Percentiles rank a stretch among this genome's conserved stretches.
Conservation (phyloP, 2,113 vertebrate genomes). For the Osmerus mordax region DNA sequence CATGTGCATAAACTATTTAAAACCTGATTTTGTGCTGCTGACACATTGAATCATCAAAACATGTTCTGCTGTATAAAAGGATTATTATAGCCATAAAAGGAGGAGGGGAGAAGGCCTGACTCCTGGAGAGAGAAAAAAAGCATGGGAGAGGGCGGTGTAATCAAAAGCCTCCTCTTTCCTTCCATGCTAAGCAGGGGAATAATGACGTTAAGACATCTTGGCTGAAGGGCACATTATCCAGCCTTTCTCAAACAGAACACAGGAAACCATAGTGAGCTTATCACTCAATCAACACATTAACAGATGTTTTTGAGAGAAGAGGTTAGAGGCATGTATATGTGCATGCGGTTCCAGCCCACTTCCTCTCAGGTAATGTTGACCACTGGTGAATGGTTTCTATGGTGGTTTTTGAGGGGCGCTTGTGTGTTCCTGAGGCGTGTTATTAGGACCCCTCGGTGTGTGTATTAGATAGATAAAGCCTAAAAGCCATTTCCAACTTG, state of each 20-base stretch:
- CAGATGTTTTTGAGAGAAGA: conserved; percentile 12
- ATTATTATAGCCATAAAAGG: conserved; percentile 42
- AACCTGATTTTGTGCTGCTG: conserved; percentile 47
- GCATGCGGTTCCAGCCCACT: too few species aligned
- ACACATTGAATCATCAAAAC: conserved; percentile 56
- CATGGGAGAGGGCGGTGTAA: conserved; percentile 13
- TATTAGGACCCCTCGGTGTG: background rate
- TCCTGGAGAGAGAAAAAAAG: conserved; percentile 17
- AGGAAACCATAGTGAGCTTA: conserved; percentile 26
- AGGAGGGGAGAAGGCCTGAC: conserved; percentile 37
- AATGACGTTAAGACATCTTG: conserved; percentile 52
- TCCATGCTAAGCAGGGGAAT: conserved; percentile 23
- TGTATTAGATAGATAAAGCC: too few species aligned
- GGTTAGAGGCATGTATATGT: background rate
- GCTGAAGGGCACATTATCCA: conserved; percentile 46
- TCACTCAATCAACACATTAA: conserved; percentile 27
- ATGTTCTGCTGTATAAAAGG: conserved; percentile 45
- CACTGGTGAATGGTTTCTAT: background rate
- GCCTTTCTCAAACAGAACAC: conserved; percentile 30
- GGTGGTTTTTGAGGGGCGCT: background rate
- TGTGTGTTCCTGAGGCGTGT: background rate
- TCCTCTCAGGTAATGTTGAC: too few species aligned
- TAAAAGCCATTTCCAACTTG: too few species aligned
- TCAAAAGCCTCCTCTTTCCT: background rate
- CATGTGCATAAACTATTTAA: conserved; percentile 49